Conservation (phyloP, 2,888 invertebrate genomes). For the Acronicta aceris region DNA sequence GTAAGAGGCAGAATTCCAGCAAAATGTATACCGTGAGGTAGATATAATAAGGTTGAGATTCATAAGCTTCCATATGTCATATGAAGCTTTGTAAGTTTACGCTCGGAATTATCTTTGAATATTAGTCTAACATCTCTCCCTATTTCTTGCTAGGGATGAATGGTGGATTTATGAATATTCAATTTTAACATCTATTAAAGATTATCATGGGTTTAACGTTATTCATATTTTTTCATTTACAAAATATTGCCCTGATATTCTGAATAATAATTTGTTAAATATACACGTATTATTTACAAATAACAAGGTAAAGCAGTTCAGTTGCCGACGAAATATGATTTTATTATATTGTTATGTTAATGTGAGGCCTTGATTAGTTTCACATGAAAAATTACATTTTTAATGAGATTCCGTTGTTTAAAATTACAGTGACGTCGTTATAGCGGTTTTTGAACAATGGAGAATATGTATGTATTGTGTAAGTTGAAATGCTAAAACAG, state of each 20-base stretch:
- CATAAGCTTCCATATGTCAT: no score
- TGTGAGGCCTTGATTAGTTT: slow-evolving; percentile 48
- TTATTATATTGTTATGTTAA: slow-evolving; percentile 36
- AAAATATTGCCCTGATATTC: slow-evolving; percentile 7
- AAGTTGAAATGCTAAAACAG: slow-evolving; percentile 18
- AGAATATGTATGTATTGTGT: slow-evolving; percentile 36
- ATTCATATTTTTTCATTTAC: slow-evolving; percentile 3
- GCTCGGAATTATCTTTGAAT: no score
- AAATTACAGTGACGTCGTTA: slow-evolving; percentile 27
- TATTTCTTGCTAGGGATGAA: no score
- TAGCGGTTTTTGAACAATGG: slow-evolving; percentile 39
- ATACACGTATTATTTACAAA: slow-evolving; percentile 8
- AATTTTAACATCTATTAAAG: slow-evolving; percentile 9
- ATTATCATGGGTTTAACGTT: slow-evolving; percentile 4
- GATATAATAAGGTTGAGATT: no score
- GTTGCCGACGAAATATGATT: slow-evolving; percentile 21
- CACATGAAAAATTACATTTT: slow-evolving; percentile 33
- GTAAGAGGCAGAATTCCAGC: no score
- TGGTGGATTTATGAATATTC: no score
- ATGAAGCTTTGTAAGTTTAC: no score
- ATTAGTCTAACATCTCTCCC: no score
- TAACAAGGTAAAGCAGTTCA: slow-evolving; percentile 18
- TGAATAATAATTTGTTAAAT: slow-evolving; percentile 11
- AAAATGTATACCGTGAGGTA: no score
- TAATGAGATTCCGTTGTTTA: slow-evolving; percentile 56